phyloP scores from a whole-genome alignment of 2,888 invertebrate genomes.

The Galerucella calmariensis region DNA sequence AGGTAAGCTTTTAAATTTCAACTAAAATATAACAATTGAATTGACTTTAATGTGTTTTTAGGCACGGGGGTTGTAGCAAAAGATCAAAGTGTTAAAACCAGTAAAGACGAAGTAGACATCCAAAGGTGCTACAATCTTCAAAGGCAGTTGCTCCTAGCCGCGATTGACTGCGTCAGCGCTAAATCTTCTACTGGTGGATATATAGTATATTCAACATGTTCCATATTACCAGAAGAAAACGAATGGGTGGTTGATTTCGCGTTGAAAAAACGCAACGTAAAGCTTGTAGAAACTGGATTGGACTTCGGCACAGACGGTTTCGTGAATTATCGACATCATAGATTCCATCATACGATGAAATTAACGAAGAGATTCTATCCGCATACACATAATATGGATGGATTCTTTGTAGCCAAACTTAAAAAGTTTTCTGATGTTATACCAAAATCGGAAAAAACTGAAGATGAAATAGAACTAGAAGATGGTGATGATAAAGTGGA shows the following conservation, averaged over 20 bases:
- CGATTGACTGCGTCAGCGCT: slow-evolving; percentile 96
- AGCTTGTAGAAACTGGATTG: slow-evolving; percentile 91
- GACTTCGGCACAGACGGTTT: slow-evolving; percentile 97
- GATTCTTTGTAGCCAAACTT: slow-evolving; percentile 98
- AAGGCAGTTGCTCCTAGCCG: slow-evolving; percentile 89
- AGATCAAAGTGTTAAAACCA: slow-evolving; percentile 95
- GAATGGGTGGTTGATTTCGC: slow-evolving; percentile 98
- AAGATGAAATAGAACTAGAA: slow-evolving; percentile 65
- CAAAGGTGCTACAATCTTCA: slow-evolving; percentile 93
- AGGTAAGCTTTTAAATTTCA: slow-evolving; percentile 59
- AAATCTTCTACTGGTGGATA: slow-evolving; percentile 93
- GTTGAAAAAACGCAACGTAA: slow-evolving; percentile 91
- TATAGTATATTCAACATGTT: slow-evolving; percentile 98
- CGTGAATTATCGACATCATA: slow-evolving; percentile 83
- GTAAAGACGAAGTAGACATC: slow-evolving; percentile 89
- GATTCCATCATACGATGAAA: slow-evolving; percentile 86
- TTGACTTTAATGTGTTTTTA: not conserved
- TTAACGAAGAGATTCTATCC: slow-evolving; percentile 94
- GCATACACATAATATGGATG: slow-evolving; percentile 99
- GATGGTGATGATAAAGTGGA: slow-evolving; percentile 46
- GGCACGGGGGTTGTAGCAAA: slow-evolving; percentile 98
- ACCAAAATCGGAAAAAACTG: slow-evolving; percentile 54
- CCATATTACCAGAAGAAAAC: slow-evolving; percentile 97
- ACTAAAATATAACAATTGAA: slow-evolving; percentile 6
- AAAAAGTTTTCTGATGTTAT: slow-evolving; percentile 91